phyloP scores from a whole-genome alignment of 2,113 vertebrate genomes.

The Romanogobio albipinnatus region DNA sequence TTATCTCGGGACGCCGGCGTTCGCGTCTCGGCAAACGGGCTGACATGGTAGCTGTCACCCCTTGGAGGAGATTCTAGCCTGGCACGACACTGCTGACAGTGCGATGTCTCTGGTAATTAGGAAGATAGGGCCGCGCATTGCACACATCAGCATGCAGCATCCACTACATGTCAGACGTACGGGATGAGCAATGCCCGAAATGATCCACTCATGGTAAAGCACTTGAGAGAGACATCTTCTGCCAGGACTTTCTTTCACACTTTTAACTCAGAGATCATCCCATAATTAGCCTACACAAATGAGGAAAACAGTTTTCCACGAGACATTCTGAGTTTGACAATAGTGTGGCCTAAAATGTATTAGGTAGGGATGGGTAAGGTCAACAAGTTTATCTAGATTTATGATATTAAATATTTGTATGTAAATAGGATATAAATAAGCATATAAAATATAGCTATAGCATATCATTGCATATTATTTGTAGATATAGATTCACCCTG shows the following conservation, averaged over 20 bases:
- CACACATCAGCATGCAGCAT: constrained; percentile 45
- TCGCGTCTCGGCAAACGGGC: constrained; percentile 45
- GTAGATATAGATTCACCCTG: neutral
- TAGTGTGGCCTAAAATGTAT: neutral
- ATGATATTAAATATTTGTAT: neutral
- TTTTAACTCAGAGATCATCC: neutral
- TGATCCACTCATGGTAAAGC: constrained; percentile 2
- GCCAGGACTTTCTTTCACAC: constrained; percentile 13
- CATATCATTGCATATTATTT: too few species aligned
- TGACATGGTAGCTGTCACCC: constrained; percentile 55
- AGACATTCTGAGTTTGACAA: neutral
- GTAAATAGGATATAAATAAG: neutral
- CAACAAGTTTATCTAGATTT: neutral
- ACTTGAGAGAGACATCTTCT: constrained; percentile 29
- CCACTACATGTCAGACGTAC: constrained; percentile 24
- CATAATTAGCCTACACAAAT: constrained; percentile 4
- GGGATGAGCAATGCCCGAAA: constrained; percentile 26
- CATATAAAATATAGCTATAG: too few species aligned
- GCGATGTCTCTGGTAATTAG: constrained; percentile 60
- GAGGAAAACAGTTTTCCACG: neutral
- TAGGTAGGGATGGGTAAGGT: neutral
- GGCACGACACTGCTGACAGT: constrained; percentile 58
- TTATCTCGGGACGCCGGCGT: constrained; percentile 48
- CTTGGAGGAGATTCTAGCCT: constrained; percentile 54
- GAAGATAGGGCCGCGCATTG: constrained; percentile 26